Evolutionary conservation across 2,113 vertebrate genomes (phyloP).

Genomic region (Gadus chalcogrammus): DNA sequence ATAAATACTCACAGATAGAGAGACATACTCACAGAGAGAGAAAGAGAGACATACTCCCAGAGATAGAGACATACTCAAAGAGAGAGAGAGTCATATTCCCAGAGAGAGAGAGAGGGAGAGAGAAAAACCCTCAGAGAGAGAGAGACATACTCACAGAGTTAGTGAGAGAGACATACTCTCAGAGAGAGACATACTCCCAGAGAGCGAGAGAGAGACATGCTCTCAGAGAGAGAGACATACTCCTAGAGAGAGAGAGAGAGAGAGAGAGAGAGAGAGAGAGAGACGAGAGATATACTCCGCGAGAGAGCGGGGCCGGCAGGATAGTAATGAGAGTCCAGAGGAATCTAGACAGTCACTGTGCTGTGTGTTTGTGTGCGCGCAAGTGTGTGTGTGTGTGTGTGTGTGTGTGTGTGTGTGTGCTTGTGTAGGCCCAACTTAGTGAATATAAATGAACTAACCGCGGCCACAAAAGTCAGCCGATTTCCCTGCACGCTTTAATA

Average conservation of each 20-base stretch:
- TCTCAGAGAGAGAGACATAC: constrained; percentile 16
- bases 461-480: too few relatives aligned
- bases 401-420: too few relatives aligned
- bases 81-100: background rate
- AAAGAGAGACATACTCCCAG: too few relatives aligned
- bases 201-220: background rate
- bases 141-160: background rate
- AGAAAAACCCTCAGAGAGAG: background rate
- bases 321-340: background rate
- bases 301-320: background rate
- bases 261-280: constrained; percentile 9
- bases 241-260: background rate
- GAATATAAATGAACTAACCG: too few relatives aligned
- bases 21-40: background rate
- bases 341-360: too few relatives aligned
- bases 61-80: too few relatives aligned
- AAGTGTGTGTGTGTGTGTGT: too few relatives aligned
- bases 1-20: background rate
- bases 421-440: too few relatives aligned
- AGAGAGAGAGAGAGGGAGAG: constrained; percentile 17
- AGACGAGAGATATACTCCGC: constrained; percentile 5
- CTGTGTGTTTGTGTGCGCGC: too few relatives aligned
- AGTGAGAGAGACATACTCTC: constrained; percentile 22
- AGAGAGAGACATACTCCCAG: constrained; percentile 8
- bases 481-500: too few relatives aligned